Conservation (phyloP, 2,797 vertebrate species). For the Cheirogaleus major region DNA sequence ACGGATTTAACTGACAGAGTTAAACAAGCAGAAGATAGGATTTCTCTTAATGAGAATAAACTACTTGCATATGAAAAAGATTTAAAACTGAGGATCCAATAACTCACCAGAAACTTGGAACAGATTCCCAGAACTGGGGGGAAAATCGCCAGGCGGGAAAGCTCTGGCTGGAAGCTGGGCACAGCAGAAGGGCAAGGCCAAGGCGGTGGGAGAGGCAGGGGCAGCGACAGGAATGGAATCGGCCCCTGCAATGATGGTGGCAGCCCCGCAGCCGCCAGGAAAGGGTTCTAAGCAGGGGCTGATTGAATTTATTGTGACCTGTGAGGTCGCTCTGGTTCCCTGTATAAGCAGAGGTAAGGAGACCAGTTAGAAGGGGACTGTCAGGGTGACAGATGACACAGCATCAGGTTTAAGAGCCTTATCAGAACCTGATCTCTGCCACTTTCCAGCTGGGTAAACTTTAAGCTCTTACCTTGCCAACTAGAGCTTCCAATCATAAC, state of each 20-base stretch:
- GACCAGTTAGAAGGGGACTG: background rate
- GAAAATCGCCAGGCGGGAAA: background rate
- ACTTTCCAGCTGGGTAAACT: background rate
- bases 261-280: background rate
- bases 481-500: background rate
- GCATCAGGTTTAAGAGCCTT: background rate
- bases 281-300: background rate
- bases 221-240: accelerated
- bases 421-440: background rate
- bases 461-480: background rate
- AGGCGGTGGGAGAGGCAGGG: background rate
- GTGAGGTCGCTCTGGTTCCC: background rate
- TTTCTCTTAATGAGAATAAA: conserved; percentile 81
- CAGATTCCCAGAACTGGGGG: conserved; percentile 53
- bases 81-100: conserved; percentile 74
- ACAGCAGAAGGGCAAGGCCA: background rate
- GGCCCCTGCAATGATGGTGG: background rate
- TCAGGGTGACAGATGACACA: background rate
- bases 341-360: background rate
- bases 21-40: conserved; percentile 80
- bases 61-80: conserved; percentile 81
- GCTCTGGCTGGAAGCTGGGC: conserved; percentile 27
- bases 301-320: background rate
- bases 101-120: conserved; percentile 75
- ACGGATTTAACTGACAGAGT: conserved; percentile 77